Evolutionary conservation across 2,113 vertebrate genomes (phyloP).

Genomic region (Rhineura floridana): DNA sequence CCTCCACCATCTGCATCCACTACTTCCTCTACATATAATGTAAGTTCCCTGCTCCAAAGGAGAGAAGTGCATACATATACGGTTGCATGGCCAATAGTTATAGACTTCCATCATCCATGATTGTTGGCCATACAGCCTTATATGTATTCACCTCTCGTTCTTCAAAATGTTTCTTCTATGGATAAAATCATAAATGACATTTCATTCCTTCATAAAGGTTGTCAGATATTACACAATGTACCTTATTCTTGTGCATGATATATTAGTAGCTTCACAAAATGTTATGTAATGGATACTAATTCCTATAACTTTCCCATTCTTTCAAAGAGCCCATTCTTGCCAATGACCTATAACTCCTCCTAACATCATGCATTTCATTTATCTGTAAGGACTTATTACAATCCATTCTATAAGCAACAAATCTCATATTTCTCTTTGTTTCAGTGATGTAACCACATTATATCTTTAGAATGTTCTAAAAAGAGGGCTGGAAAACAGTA

Average conservation of each 20-base stretch:
- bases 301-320: background rate
- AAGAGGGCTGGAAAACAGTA: background rate
- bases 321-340: background rate
- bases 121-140: no score
- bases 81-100: no score
- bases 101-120: no score
- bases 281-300: background rate
- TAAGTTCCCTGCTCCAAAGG: background rate
- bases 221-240: background rate
- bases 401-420: background rate
- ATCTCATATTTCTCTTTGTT: background rate
- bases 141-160: background rate
- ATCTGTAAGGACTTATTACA: background rate
- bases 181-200: background rate
- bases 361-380: background rate
- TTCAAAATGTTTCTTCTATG: background rate
- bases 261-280: background rate
- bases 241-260: background rate
- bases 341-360: background rate
- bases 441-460: accelerated
- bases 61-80: no score
- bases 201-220: background rate
- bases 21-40: background rate
- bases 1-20: background rate
- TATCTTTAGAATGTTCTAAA: background rate